These are phyloP conservation scores for Syndactyla subalaris DNA, from an alignment of 2,797 vertebrate genomes.

Conservation along the genomic window DNA sequence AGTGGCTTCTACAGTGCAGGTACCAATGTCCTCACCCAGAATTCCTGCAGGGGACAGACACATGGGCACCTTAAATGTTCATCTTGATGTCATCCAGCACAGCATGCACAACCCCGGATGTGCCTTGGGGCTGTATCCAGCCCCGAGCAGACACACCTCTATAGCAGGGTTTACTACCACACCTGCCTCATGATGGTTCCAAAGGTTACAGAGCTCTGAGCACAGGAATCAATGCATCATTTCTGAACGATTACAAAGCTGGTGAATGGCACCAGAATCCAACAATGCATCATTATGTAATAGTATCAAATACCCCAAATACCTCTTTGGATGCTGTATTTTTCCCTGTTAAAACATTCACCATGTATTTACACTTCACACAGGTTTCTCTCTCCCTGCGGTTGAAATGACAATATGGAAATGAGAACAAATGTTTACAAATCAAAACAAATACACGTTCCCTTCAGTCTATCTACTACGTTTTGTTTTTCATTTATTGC, in stretches of 20 bases:
- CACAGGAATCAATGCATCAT: rapidly evolving
- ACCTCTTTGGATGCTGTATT: background rate
- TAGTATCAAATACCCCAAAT: background rate
- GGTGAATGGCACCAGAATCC: background rate
- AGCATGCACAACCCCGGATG: rapidly evolving
- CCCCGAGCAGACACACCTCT: rapidly evolving
- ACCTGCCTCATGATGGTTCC: rapidly evolving
- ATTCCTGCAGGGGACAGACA: background rate
- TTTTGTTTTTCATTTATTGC: background rate
- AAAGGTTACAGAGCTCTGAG: background rate
- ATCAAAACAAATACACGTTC: background rate
- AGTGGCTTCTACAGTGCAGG: background rate
- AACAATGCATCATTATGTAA: background rate
- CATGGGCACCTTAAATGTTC: background rate
- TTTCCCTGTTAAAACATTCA: background rate
- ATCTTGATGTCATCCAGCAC: rapidly evolving
- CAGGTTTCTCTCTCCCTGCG: background rate
- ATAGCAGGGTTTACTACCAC: background rate
- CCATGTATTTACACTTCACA: background rate
- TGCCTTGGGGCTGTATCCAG: background rate
- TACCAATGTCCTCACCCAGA: background rate
- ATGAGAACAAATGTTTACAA: background rate
- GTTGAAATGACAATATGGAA: background rate
- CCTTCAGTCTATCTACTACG: background rate
- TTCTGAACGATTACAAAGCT: background rate